phyloP scores from a whole-genome alignment of 2,113 vertebrate species.

The Oreochromis tanganicae region DNA sequence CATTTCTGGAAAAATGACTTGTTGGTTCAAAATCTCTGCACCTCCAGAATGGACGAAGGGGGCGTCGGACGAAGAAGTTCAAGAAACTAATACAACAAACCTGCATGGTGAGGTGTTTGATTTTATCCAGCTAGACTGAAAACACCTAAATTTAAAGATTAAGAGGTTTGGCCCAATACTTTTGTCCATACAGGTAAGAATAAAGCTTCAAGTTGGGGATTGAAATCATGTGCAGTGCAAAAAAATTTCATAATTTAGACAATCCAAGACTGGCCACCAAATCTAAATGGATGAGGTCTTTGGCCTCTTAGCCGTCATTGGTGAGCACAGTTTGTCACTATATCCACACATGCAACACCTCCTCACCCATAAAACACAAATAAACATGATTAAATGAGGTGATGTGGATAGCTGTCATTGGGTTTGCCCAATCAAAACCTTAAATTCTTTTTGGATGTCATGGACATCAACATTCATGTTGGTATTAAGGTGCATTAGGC shows the following conservation, averaged over 20 bases:
- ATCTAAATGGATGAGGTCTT: not conserved
- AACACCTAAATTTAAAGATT: not conserved
- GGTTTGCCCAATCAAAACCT: not conserved
- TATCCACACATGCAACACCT: not conserved
- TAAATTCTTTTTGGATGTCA: not conserved
- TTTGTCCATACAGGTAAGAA: not conserved
- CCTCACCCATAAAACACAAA: not conserved
- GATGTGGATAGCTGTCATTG: not conserved
- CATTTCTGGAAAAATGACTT: not conserved
- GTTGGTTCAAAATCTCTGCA: not conserved
- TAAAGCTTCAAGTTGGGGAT: not conserved
- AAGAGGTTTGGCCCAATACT: not conserved
- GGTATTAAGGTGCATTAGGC: not conserved
- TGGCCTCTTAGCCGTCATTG: not conserved
- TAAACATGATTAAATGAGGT: not conserved
- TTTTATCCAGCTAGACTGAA: not conserved
- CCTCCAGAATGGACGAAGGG: not conserved
- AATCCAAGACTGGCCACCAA: not conserved
- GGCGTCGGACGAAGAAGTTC: rapidly evolving
- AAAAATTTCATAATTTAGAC: not conserved
- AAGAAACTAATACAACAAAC: not conserved
- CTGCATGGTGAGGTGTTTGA: not conserved
- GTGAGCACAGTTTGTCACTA: not conserved
- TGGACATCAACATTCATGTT: not conserved
- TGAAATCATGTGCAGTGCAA: not conserved